Evolutionary conservation across 2,888 invertebrate genomes (phyloP).

Genomic region (Metellina segmentata): DNA sequence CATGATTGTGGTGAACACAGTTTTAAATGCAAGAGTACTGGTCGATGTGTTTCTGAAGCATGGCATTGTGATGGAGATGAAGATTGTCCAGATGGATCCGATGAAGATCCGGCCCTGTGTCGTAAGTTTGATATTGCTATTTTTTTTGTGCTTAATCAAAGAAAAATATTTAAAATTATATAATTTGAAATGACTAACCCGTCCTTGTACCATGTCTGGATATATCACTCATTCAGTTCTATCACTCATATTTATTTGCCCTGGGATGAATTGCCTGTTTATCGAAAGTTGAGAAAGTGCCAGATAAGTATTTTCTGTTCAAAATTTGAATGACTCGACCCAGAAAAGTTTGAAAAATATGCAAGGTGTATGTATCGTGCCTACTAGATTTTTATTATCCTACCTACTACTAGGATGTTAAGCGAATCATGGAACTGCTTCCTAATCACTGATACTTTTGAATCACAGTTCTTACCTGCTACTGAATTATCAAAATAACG

Average conservation of each 20-base stretch:
- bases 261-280: neutral
- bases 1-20: conserved; percentile 92
- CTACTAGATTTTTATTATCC: no score
- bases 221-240: no score
- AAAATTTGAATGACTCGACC: no score
- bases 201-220: neutral
- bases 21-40: conserved; percentile 93
- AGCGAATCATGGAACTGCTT: no score
- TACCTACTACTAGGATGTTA: no score
- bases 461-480: no score
- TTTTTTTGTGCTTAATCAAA: neutral
- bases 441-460: no score
- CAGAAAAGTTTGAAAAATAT: no score
- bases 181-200: neutral
- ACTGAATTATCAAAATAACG: no score
- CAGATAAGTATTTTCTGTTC: neutral
- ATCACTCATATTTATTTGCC: neutral
- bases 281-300: neutral
- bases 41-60: conserved; percentile 92
- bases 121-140: conserved; percentile 83
- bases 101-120: conserved; percentile 94
- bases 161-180: neutral
- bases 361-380: no score
- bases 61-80: conserved; percentile 98
- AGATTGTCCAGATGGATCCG: conserved; percentile 89